phyloP scores from a whole-genome alignment of 2,888 invertebrate genomes.

The Melikaiella ostensackeni region DNA sequence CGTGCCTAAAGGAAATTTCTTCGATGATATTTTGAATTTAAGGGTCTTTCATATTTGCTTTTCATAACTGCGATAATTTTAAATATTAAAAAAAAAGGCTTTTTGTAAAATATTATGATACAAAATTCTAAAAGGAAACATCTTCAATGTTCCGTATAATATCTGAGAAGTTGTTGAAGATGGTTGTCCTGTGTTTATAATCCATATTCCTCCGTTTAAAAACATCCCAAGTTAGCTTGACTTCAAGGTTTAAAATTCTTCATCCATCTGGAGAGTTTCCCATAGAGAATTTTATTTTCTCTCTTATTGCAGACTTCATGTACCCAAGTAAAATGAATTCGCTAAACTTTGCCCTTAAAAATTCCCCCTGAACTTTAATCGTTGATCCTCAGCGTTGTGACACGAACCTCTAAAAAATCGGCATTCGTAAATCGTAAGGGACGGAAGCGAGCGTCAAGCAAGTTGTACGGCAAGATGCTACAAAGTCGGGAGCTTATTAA shows the following conservation, averaged over 20 bases:
- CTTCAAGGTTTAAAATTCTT: not conserved
- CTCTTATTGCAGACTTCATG: not conserved
- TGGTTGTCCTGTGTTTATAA: too few species aligned
- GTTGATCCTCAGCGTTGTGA: slow-evolving; percentile 6
- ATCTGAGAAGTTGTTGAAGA: too few species aligned
- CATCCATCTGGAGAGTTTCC: not conserved
- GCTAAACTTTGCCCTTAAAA: not conserved
- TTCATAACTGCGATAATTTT: too few species aligned
- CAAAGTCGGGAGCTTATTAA: slow-evolving; percentile 59
- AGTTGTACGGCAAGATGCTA: slow-evolving; percentile 66
- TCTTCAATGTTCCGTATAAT: too few species aligned
- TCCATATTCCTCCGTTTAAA: not conserved
- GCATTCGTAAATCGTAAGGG: slow-evolving; percentile 63
- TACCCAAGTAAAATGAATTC: not conserved
- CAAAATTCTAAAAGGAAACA: too few species aligned
- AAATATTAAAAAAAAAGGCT: too few species aligned
- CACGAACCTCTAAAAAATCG: slow-evolving; percentile 29
- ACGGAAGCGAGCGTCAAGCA: slow-evolving; percentile 63
- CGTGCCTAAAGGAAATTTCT: too few species aligned
- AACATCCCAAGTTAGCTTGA: not conserved
- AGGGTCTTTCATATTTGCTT: too few species aligned
- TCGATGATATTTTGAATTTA: too few species aligned
- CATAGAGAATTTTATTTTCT: not conserved
- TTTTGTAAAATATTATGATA: too few species aligned
- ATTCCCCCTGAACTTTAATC: not conserved